These are phyloP conservation scores for Phaenicophaeus curvirostris DNA, from an alignment of 2,797 vertebrate species.

Conservation along the genomic window DNA sequence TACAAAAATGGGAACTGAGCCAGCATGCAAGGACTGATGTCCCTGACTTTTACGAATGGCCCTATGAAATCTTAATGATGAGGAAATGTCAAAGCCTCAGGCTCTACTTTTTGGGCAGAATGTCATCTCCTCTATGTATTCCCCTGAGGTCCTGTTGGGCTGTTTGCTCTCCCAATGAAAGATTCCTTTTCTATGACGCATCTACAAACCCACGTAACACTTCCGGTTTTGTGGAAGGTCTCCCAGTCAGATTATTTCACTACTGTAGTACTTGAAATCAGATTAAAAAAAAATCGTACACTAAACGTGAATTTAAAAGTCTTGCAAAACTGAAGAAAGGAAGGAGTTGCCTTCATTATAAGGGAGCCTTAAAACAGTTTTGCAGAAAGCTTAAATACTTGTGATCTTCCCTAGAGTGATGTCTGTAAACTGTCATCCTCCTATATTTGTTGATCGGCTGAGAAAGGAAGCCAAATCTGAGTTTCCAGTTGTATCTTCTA, in stretches of 20 bases:
- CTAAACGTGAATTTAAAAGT: neutral
- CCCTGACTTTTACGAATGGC: constrained; percentile 3
- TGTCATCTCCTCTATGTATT: neutral
- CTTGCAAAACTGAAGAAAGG: neutral
- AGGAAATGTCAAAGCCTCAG: constrained; percentile 5
- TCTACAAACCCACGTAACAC: neutral
- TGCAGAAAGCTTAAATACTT: neutral
- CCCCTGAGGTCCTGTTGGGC: neutral
- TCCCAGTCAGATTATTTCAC: neutral
- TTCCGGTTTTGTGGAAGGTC: neutral
- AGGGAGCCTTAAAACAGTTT: neutral
- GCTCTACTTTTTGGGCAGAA: neutral
- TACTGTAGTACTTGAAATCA: neutral
- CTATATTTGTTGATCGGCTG: neutral
- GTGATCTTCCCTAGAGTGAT: neutral
- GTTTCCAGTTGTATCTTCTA: neutral
- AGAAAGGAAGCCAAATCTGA: neutral
- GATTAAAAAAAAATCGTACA: neutral
- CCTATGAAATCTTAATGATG: constrained; percentile 44
- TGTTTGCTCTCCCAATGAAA: neutral
- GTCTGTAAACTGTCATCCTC: neutral
- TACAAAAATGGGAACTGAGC: neutral
- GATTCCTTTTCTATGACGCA: neutral
- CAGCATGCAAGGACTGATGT: neutral
- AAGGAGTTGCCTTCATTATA: neutral